These are phyloP conservation scores for Ascaphus truei DNA, from an alignment of 2,113 vertebrate species.

Conservation along the genomic window DNA sequence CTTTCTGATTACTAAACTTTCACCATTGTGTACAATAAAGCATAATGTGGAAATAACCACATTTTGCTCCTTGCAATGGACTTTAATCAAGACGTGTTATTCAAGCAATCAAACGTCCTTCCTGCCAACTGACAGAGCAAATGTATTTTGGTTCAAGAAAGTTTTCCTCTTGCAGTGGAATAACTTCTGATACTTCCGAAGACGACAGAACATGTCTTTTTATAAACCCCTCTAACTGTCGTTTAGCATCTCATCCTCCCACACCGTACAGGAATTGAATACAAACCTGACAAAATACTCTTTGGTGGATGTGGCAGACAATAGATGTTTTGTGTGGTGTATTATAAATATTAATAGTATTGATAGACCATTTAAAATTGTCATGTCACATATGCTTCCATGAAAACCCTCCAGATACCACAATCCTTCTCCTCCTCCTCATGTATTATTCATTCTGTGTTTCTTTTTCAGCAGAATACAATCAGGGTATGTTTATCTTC, in stretches of 20 bases:
- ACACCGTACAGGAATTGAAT: slow-evolving; percentile 34
- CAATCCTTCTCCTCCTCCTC: slow-evolving; percentile 31
- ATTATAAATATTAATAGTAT: slow-evolving; percentile 61
- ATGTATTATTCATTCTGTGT: neutral
- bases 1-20: slow-evolving; percentile 11
- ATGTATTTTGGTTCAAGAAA: slow-evolving; percentile 40
- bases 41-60: slow-evolving; percentile 27
- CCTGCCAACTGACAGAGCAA: slow-evolving; percentile 28
- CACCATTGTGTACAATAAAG: slow-evolving; percentile 19
- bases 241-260: slow-evolving; percentile 50
- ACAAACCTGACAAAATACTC: slow-evolving; percentile 39
- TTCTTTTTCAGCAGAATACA: slow-evolving; percentile 11
- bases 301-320: slow-evolving; percentile 52
- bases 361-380: slow-evolving; percentile 44
- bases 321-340: slow-evolving; percentile 43
- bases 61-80: slow-evolving; percentile 27
- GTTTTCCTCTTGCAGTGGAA: slow-evolving; percentile 35
- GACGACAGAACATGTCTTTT: slow-evolving; percentile 38
- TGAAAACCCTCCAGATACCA: slow-evolving; percentile 39
- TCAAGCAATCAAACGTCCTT: slow-evolving; percentile 17
- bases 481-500: slow-evolving; percentile 8
- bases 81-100: slow-evolving; percentile 27
- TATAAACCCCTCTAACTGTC: slow-evolving; percentile 48
- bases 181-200: slow-evolving; percentile 32
- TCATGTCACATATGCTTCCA: slow-evolving; percentile 43